These are phyloP conservation scores for Morone chrysops DNA, from an alignment of 2,113 vertebrate species.

Conservation along the genomic window DNA sequence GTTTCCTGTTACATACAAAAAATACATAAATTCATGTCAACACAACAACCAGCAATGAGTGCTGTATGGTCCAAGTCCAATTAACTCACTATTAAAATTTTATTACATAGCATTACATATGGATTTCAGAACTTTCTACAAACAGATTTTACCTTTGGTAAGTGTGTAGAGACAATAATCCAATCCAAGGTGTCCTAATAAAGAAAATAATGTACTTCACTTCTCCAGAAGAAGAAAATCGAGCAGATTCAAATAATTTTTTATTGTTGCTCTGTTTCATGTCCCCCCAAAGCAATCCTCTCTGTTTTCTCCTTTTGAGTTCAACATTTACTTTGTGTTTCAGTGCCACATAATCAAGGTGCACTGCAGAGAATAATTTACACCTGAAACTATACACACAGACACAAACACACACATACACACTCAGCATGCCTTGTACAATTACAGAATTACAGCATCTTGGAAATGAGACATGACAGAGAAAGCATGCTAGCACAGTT, in stretches of 20 bases:
- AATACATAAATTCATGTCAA: not conserved
- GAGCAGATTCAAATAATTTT: not conserved
- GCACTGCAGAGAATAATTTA: slow-evolving; percentile 7
- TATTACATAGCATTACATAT: not conserved
- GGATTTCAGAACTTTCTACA: not conserved
- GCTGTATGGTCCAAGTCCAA: not conserved
- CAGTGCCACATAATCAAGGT: slow-evolving; percentile 12
- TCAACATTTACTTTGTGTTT: slow-evolving; percentile 22
- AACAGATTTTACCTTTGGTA: not conserved
- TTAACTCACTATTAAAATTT: not conserved
- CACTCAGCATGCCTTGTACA: slow-evolving; percentile 62
- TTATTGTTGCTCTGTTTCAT: not conserved
- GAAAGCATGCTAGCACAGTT: slow-evolving; percentile 42
- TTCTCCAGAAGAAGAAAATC: not conserved
- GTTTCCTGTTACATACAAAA: not conserved
- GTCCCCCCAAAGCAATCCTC: not conserved
- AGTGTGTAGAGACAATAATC: not conserved
- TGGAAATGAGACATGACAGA: slow-evolving; percentile 82
- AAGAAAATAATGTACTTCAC: not conserved
- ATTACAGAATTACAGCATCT: slow-evolving; percentile 78
- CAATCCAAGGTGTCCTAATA: not conserved
- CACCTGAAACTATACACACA: slow-evolving; percentile 13
- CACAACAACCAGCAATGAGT: not conserved
- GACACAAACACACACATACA: slow-evolving; percentile 22
- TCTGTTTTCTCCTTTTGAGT: not conserved